Conservation (phyloP, 2,797 vertebrate genomes). For the Simalia tracyae region DNA sequence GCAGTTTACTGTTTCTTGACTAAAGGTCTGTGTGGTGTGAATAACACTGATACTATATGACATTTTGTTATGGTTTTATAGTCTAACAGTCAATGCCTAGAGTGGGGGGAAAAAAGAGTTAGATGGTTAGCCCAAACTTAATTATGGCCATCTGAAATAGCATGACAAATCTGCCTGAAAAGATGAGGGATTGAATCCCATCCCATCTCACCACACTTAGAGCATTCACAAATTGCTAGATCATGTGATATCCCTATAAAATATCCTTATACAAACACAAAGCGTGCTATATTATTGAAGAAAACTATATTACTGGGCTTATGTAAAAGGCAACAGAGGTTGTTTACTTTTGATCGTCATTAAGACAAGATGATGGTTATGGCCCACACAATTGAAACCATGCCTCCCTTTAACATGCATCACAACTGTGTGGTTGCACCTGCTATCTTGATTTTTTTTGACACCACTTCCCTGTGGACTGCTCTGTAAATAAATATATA, state of each 20-base stretch:
- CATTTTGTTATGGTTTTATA: neutral
- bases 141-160: neutral
- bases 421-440: neutral
- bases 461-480: neutral
- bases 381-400: neutral
- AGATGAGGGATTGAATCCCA: neutral
- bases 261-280: neutral
- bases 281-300: neutral
- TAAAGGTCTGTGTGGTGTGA: neutral
- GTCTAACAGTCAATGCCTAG: neutral
- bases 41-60: neutral
- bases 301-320: neutral
- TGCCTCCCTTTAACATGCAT: neutral
- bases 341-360: accelerated
- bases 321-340: accelerated
- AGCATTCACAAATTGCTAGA: neutral
- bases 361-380: neutral
- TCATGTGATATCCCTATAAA: neutral
- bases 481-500: neutral
- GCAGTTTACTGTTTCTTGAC: neutral
- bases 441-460: neutral
- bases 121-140: neutral
- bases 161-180: neutral
- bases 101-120: neutral
- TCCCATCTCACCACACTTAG: neutral